Evolutionary conservation across 2,888 invertebrate species (phyloP).

Genomic region (Resseliella maxima): DNA sequence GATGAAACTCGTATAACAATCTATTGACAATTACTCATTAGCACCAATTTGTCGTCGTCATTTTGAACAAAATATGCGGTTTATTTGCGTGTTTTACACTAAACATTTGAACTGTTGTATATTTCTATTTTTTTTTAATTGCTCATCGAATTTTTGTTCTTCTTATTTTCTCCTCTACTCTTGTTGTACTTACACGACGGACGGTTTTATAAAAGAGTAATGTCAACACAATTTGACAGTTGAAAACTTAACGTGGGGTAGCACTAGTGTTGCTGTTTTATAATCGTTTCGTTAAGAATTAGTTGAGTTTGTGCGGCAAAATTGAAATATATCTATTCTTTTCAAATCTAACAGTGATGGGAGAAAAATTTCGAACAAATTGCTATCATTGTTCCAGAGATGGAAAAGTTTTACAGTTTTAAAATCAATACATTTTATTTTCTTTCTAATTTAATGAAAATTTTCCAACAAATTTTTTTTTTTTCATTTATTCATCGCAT

Average conservation of each 20-base stretch:
- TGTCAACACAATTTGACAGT: constrained; percentile 39
- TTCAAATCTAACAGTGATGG: too few species aligned
- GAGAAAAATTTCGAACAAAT: too few species aligned
- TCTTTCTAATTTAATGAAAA: too few species aligned
- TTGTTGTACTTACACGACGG: constrained; percentile 26
- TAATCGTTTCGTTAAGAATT: neutral
- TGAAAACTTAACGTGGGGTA: neutral
- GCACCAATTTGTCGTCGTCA: neutral
- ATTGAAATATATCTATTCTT: too few species aligned
- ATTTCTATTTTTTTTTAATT: constrained; percentile 19
- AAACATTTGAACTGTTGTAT: constrained; percentile 23
- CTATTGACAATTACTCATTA: neutral
- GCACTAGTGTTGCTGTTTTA: neutral
- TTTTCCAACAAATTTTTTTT: too few species aligned
- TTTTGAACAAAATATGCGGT: neutral
- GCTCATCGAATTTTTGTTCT: neutral
- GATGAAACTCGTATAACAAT: neutral
- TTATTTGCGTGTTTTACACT: neutral
- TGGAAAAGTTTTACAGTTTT: too few species aligned
- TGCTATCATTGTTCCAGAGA: too few species aligned
- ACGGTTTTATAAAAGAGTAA: constrained; percentile 2
- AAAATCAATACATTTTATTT: too few species aligned
- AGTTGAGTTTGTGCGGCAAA: neutral
- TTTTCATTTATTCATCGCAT: too few species aligned
- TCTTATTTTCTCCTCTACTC: constrained; percentile 15